phyloP scores from a whole-genome alignment of 2,113 vertebrate genomes.

The Megaceryle torquata region DNA sequence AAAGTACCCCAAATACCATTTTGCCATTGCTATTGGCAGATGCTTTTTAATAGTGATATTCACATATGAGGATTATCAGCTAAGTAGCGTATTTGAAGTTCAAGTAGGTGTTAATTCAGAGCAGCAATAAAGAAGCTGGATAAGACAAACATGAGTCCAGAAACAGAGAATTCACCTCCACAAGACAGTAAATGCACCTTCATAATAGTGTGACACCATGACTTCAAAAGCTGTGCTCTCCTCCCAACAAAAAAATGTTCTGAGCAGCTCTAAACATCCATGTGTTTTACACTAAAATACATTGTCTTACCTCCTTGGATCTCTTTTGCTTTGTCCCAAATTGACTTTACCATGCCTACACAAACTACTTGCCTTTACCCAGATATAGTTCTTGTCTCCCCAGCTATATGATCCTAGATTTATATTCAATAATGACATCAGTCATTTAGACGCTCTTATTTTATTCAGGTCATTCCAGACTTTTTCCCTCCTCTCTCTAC shows the following conservation, averaged over 20 bases:
- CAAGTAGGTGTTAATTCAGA: not conserved
- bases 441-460: conserved; percentile 18
- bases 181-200: not conserved
- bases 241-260: not conserved
- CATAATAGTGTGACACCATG: not conserved
- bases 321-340: not conserved
- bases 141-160: not conserved
- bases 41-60: not conserved
- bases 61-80: not conserved
- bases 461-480: conserved; percentile 57
- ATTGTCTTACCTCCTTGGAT: not conserved
- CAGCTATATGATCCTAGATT: not conserved
- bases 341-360: not conserved
- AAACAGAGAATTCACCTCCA: not conserved
- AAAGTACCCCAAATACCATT: not conserved
- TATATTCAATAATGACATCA: not conserved
- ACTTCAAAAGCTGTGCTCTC: not conserved
- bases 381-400: not conserved
- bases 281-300: not conserved
- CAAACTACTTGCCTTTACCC: not conserved
- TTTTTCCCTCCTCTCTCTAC: not conserved
- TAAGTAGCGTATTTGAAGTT: not conserved
- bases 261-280: not conserved
- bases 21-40: not conserved
- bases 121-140: not conserved